Conservation (phyloP, 2,113 vertebrate genomes). For the Sphaerodactylus townsendi region DNA sequence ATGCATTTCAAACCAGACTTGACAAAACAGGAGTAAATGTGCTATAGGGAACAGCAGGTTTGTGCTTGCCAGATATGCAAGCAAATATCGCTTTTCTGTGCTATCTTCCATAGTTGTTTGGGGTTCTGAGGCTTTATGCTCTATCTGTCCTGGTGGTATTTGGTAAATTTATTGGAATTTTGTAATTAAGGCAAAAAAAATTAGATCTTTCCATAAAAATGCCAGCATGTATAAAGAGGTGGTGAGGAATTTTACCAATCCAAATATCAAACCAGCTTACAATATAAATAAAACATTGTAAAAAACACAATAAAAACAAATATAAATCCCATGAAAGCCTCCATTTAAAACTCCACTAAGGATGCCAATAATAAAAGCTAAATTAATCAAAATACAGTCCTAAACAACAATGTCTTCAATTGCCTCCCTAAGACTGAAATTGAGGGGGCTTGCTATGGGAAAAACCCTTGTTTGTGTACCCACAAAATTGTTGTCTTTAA, state of each 20-base stretch:
- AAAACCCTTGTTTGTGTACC: too few relatives aligned
- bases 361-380: too few relatives aligned
- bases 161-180: background rate
- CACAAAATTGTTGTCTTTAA: too few relatives aligned
- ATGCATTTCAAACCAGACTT: background rate
- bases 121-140: constrained; percentile 8
- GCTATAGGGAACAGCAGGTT: background rate
- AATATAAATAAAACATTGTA: too few relatives aligned
- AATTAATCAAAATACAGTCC: too few relatives aligned
- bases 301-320: too few relatives aligned
- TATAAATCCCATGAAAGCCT: too few relatives aligned
- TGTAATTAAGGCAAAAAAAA: background rate
- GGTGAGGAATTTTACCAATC: background rate
- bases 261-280: background rate
- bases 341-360: too few relatives aligned
- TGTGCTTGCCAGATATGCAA: constrained; percentile 1
- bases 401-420: too few relatives aligned
- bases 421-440: too few relatives aligned
- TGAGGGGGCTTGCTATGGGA: too few relatives aligned
- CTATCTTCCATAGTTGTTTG: constrained; percentile 3
- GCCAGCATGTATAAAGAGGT: background rate
- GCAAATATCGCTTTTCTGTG: constrained; percentile 6
- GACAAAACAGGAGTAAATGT: constrained; percentile 21
- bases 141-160: background rate
- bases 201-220: background rate